Evolutionary conservation across 2,888 invertebrate genomes (phyloP), one percentile per base, ranked within the genome.

Genomic region (Dryobota labecula): DNA sequence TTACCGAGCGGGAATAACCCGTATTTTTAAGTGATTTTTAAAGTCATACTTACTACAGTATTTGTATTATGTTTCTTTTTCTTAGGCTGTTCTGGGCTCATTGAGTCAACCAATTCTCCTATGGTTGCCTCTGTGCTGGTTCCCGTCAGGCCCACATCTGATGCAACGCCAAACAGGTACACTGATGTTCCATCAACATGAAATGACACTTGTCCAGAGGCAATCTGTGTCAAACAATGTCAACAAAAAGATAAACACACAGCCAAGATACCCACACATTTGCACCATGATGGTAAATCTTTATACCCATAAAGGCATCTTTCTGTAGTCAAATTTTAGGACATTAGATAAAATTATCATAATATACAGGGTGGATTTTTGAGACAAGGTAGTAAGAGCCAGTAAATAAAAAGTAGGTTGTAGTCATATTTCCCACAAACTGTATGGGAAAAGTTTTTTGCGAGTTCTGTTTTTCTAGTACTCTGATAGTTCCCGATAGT

Each of bases 151-250:
- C 96, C 96, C 54, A 95, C 96, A 90, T 97, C 97, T 60, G 94
- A 95, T 70, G 96, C 97, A 69, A 94, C 96, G 83, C 97, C 97
- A 87, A 97, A 96, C 65, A 98, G 93, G 88, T 97, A 98, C 3
- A 97, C 95, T 74, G 97, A 96, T 51, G 97, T 97, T 36, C 97
- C 96, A 80, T 97, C 94, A 83, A 98, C 96, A 86, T 97, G 97
- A 89, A 98, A 98, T 67, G 97, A 97, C 45, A 97, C 96, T 90
- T 97, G 97, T 2, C 98, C 98, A 71, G 97, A 97, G 43, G 97
- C 97, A 84, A 98, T 96, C 95, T 97, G 83, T 33, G 88, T 15
- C 11, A 62, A 64, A 54, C 20, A 56, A 36, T 45, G 6, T 24
- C 7, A 20, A 53, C 5, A 56, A 62, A 67, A 15, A 11, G 2